A percentile compares a stretch with the other conserved stretches of the same genome.
phyloP scores from a whole-genome alignment of 2,888 invertebrate genomes.

The Rhagonycha lutea region DNA sequence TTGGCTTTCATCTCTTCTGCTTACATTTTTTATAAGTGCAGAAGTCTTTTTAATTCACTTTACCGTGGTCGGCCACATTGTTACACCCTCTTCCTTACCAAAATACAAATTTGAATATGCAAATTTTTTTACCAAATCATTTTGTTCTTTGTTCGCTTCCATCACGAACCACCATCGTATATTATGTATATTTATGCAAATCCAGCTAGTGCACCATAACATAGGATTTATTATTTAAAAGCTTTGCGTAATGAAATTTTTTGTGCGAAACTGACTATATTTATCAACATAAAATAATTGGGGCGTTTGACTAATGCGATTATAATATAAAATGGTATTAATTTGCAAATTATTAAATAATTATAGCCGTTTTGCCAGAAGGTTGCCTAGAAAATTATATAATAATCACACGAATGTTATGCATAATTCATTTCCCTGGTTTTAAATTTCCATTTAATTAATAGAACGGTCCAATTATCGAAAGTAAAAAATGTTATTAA shows the following conservation, averaged over 20 bases:
- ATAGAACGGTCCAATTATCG: neutral
- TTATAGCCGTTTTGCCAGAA: neutral
- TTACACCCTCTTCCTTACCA: neutral
- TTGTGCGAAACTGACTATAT: neutral
- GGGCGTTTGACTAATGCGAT: neutral
- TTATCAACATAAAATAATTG: neutral
- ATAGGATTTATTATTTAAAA: neutral
- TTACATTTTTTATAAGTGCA: neutral
- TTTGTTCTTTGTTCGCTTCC: neutral
- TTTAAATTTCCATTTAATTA: slow-evolving; percentile 1
- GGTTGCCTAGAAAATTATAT: neutral
- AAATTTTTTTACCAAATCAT: neutral
- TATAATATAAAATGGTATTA: slow-evolving; percentile 3
- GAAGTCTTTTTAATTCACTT: neutral
- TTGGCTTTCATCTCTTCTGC: neutral
- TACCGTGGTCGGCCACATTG: neutral
- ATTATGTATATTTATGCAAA: neutral
- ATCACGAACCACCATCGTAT: neutral
- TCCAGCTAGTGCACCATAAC: neutral
- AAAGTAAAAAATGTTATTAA: neutral
- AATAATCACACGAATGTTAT: neutral
- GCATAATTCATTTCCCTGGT: slow-evolving; percentile 1
- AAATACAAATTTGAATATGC: neutral
- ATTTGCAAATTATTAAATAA: slow-evolving; percentile 4
- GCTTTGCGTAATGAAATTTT: neutral